Conservation (phyloP, 2,797 vertebrate species). For the Scyliorhinus canicula region DNA sequence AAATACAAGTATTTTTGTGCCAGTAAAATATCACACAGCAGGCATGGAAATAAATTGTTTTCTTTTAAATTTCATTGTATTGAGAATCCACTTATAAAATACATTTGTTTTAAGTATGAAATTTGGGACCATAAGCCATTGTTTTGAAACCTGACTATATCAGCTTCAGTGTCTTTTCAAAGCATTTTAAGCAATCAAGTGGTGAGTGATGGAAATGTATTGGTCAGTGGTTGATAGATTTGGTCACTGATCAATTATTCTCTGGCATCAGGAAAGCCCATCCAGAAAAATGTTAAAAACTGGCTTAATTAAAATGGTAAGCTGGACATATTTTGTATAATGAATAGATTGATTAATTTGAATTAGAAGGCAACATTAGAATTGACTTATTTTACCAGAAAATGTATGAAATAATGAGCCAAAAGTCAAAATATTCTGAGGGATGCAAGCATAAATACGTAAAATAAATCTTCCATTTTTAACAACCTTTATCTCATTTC, state of each 20-base stretch:
- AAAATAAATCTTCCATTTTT: too few species aligned
- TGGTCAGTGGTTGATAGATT: neutral
- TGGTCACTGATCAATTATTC: neutral
- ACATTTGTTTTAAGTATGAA: neutral
- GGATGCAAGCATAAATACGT: too few species aligned
- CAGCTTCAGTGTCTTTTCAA: neutral
- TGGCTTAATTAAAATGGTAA: neutral
- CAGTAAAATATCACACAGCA: too few species aligned
- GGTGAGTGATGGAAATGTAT: neutral
- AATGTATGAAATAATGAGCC: neutral
- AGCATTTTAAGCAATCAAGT: neutral
- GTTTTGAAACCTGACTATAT: too few species aligned
- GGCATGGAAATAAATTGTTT: neutral
- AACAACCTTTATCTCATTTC: too few species aligned
- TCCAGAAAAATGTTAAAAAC: too few species aligned
- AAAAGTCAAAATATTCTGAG: neutral
- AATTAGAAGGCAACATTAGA: neutral
- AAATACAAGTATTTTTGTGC: too few species aligned
- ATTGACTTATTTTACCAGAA: neutral
- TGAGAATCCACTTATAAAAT: neutral
- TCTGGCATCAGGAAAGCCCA: neutral
- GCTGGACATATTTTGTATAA: neutral
- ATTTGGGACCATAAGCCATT: neutral
- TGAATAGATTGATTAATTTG: neutral
- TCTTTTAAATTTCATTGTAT: neutral